Evolutionary conservation across 2,888 invertebrate species (phyloP).

Genomic region (Heliconius sara): DNA sequence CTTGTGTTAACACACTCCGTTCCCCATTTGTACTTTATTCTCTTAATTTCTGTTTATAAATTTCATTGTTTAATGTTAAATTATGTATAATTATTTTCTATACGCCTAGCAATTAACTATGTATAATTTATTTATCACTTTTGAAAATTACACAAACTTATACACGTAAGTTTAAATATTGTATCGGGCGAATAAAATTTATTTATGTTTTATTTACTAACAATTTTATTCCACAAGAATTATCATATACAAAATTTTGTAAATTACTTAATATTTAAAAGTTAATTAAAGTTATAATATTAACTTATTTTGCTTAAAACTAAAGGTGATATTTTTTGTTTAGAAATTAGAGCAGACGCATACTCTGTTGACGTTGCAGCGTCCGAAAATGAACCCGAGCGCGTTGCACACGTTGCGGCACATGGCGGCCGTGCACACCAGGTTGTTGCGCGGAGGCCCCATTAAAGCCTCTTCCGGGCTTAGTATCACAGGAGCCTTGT

Average conservation of each 20-base stretch:
- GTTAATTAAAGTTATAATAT: background rate
- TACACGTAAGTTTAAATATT: too few relatives aligned
- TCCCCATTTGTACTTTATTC: too few relatives aligned
- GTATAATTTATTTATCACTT: background rate
- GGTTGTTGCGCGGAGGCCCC: background rate
- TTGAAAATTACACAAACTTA: background rate
- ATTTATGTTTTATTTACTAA: too few relatives aligned
- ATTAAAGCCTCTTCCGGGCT: background rate
- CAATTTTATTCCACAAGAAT: too few relatives aligned
- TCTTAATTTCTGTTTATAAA: too few relatives aligned
- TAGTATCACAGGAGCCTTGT: background rate
- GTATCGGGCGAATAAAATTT: too few relatives aligned
- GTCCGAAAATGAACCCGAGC: conserved; percentile 29
- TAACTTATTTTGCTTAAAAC: background rate
- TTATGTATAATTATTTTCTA: too few relatives aligned
- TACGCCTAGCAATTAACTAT: background rate
- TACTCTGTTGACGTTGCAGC: conserved; percentile 31
- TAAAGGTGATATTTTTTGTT: background rate
- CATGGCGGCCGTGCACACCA: conserved; percentile 31
- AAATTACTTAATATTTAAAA: background rate
- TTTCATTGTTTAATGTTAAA: too few relatives aligned
- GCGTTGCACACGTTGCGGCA: conserved; percentile 36
- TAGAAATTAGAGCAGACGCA: conserved; percentile 29
- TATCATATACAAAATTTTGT: too few relatives aligned
- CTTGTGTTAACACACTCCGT: too few relatives aligned